Evolutionary conservation across 2,113 vertebrate species (phyloP).

Genomic region (Oryzias curvinotus): DNA sequence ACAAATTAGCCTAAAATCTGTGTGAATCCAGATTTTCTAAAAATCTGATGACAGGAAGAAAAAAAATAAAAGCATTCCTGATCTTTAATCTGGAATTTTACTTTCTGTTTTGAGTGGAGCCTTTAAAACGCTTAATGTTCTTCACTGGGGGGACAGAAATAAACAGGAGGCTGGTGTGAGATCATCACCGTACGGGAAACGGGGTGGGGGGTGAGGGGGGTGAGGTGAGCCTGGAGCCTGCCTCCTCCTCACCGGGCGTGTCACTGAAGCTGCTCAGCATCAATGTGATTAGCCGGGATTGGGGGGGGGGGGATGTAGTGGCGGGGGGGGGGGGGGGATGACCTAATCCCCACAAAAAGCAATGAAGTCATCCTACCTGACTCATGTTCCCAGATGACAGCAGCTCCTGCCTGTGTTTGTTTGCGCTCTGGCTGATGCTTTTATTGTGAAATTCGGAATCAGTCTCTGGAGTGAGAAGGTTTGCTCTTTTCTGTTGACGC

Average conservation of each 20-base stretch:
- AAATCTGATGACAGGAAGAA: no score
- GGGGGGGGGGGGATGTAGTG: constrained; percentile 13
- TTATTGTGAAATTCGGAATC: no score
- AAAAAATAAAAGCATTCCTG: no score
- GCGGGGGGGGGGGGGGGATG: constrained; percentile 42
- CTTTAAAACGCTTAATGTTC: not conserved
- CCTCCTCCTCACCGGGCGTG: constrained; percentile 67
- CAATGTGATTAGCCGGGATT: constrained; percentile 53
- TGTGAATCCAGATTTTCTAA: no score
- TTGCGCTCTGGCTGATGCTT: not conserved
- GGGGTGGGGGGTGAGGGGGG: constrained; percentile 46
- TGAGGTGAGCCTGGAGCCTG: constrained; percentile 50
- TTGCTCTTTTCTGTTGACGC: no score
- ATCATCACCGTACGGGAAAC: constrained; percentile 52
- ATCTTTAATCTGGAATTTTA: no score
- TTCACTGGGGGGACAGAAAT: not conserved
- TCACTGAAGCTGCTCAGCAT: constrained; percentile 48
- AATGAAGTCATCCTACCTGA: constrained; percentile 81
- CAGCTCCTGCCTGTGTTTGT: constrained; percentile 32
- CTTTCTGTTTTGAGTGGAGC: no score
- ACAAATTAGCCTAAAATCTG: no score
- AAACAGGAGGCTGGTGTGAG: constrained; percentile 29
- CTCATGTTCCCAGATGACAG: constrained; percentile 77
- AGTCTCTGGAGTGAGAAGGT: no score
- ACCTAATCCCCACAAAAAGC: constrained; percentile 78